A percentile compares a stretch with the other conserved stretches of the same genome.
Evolutionary conservation across 2,888 invertebrate genomes (phyloP).

Genomic region (Amblyjoppa proteus): DNA sequence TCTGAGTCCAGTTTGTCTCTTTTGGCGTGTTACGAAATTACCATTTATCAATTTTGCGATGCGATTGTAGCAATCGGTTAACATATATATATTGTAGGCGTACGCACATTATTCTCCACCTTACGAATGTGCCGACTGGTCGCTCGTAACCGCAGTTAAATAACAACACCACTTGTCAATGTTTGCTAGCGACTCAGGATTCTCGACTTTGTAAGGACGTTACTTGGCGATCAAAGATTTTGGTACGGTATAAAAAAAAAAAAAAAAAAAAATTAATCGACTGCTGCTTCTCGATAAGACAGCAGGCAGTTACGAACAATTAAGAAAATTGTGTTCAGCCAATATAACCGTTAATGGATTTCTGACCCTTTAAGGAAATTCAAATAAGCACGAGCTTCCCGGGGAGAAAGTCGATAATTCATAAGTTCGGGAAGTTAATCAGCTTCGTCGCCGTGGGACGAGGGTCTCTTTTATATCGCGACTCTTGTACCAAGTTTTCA

Average conservation of each 20-base stretch:
- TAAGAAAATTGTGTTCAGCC: slow-evolving; percentile 3
- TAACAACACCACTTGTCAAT: too few relatives aligned
- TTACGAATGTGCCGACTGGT: too few relatives aligned
- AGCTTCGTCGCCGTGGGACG: slow-evolving; percentile 4
- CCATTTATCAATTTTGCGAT: too few relatives aligned
- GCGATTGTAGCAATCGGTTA: too few relatives aligned
- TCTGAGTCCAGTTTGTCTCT: neutral
- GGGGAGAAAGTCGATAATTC: slow-evolving; percentile 16
- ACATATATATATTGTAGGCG: too few relatives aligned
- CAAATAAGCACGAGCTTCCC: slow-evolving; percentile 5
- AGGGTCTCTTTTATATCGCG: slow-evolving; percentile 1
- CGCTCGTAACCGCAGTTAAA: too few relatives aligned
- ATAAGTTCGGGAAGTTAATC: slow-evolving; percentile 20
- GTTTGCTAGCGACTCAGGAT: too few relatives aligned
- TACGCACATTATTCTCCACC: too few relatives aligned
- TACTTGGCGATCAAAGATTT: too few relatives aligned
- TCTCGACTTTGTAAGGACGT: too few relatives aligned
- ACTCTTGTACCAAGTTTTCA: slow-evolving; percentile 18
- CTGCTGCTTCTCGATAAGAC: neutral
- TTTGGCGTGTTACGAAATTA: too few relatives aligned
- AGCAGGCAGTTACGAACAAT: neutral
- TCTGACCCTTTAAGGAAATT: neutral
- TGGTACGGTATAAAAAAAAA: neutral
- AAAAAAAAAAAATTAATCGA: neutral
- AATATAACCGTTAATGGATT: neutral